phyloP scores from a whole-genome alignment of 2,113 vertebrate genomes.

The Phalacrocorax carbo region DNA sequence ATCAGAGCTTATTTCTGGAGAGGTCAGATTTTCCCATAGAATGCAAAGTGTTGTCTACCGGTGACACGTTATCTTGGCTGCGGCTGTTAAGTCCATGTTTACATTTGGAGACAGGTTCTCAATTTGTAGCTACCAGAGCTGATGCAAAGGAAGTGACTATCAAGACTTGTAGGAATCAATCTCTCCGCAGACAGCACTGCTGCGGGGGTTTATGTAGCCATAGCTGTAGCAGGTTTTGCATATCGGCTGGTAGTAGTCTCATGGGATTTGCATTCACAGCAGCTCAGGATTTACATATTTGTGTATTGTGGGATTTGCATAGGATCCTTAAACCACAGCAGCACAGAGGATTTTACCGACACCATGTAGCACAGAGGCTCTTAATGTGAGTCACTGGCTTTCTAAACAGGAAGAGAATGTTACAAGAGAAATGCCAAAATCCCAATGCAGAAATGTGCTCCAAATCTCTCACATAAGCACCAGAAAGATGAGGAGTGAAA shows the following conservation, averaged over 20 bases:
- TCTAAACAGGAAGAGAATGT: not conserved
- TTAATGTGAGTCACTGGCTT: not conserved
- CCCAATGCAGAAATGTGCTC: not conserved
- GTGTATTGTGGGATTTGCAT: conserved; percentile 38
- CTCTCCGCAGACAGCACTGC: not conserved
- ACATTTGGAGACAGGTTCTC: not conserved
- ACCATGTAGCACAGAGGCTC: not conserved
- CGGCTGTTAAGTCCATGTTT: conserved; percentile 14
- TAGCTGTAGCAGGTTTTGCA: conserved; percentile 32
- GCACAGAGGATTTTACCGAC: not conserved
- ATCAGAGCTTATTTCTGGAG: not conserved
- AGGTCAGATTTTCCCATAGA: not conserved
- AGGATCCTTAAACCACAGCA: conserved; percentile 23
- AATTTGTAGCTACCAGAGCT: conserved; percentile 12
- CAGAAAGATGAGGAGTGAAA: not conserved
- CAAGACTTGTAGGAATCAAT: not conserved
- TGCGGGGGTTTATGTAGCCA: not conserved
- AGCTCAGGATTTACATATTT: conserved; percentile 59
- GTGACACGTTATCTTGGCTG: not conserved
- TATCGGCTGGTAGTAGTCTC: not conserved
- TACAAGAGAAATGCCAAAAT: not conserved
- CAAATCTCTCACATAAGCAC: not conserved
- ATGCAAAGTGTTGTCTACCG: not conserved
- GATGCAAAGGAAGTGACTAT: conserved; percentile 21
- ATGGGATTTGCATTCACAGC: conserved; percentile 48